These are phyloP conservation scores for Pristionchus entomophagus DNA, from an alignment of 2,888 invertebrate species.

Conservation along the genomic window DNA sequence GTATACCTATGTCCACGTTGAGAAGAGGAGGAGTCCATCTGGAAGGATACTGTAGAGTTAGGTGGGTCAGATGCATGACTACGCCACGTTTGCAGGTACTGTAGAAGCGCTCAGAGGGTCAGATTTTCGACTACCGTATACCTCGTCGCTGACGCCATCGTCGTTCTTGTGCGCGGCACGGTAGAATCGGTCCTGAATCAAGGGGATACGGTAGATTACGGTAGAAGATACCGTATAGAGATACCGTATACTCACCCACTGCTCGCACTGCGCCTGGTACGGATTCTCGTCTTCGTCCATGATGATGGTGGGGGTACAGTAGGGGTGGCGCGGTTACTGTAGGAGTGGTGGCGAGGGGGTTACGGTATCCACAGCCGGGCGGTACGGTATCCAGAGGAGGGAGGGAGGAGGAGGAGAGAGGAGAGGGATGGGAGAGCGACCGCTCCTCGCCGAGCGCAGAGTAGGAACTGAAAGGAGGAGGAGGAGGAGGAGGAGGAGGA, in stretches of 20 bases:
- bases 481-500: too few relatives aligned
- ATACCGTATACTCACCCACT: constrained; percentile 9
- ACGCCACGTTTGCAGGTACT: too few relatives aligned
- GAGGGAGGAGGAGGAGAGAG: not conserved
- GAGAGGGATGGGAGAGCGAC: not conserved
- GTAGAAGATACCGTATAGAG: too few relatives aligned
- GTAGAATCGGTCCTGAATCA: constrained; percentile 8
- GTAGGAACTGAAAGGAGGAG: constrained; percentile 15
- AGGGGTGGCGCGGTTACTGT: not conserved
- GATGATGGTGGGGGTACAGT: too few relatives aligned
- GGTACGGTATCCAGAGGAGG: not conserved
- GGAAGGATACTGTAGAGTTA: not conserved
- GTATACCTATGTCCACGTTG: not conserved
- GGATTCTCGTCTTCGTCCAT: constrained; percentile 44
- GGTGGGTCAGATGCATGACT: not conserved
- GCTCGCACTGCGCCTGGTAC: constrained; percentile 14
- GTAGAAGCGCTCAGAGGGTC: not conserved
- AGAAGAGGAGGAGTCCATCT: too few relatives aligned
- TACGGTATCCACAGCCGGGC: constrained; percentile 24
- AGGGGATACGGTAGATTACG: not conserved
- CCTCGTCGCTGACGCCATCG: not conserved
- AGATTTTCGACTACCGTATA: not conserved
- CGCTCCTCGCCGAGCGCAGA: not conserved
- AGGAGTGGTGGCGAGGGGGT: not conserved
- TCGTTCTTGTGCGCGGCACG: not conserved